Evolutionary conservation across 1,140 invertebrate genomes (phyloP), one percentile per base, ranked within the genome.

Genomic region (Drosophila serrata): DNA sequence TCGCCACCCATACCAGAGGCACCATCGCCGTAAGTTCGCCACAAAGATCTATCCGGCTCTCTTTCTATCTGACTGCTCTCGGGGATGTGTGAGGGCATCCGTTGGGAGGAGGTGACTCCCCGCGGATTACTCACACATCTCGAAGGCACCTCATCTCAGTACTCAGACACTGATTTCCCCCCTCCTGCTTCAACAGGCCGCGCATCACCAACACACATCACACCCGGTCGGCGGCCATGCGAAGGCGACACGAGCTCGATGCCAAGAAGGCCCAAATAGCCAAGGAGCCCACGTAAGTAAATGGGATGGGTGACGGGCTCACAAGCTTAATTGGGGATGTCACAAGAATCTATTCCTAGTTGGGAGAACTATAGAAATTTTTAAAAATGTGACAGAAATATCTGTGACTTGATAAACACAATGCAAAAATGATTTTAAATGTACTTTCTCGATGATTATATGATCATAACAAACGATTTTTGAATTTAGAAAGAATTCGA

Each of bases 191-290:
- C 81, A 67, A 84, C 79, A 92, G 91, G 75, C 90, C 90, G 68
- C 91, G 91, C 55, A 59, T 81, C 43, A 87, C 84, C 27, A 87
- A 90, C 49, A 92, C 88, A 63, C 85, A 92, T 81, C 88, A 85
- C 55, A 90, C 86, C 31, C 93, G 94, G 4, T 94, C 94, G 60
- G 94, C 94, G 60, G 93, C 93, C 37, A 95, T 94, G 80, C 87
- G 94, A 27, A 91, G 94, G 35, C 92, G 94, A n/a, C 92, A 85
- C 78, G 91, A 92, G 53, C 72, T 94, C n/a, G 94, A 94, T 74
- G 94, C 94, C 58, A 93, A 93, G 39, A 67, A 58, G 37, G 79
- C 93, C 12, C 91, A 93, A 39, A 94, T 92, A 58, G 74, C 91
- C 77, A 92, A 92, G 82, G 91, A 91, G 49, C 90, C 91, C 76